Percentiles rank a stretch among this genome's conserved stretches.
Evolutionary conservation across 2,888 invertebrate genomes (phyloP).

Genomic region (Metopia argyrocephala): DNA sequence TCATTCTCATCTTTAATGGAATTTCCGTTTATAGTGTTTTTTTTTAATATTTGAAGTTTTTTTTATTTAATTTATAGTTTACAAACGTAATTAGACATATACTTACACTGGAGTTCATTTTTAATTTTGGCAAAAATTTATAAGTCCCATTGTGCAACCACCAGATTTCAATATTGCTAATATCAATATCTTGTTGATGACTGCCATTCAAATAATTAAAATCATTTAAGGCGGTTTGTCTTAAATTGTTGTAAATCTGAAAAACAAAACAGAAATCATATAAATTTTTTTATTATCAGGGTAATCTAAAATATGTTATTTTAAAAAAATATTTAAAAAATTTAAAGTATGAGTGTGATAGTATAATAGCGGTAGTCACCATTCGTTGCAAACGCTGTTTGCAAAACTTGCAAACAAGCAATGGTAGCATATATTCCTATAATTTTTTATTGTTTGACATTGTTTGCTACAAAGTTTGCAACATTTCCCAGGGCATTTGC

Average conservation of each 20-base stretch:
- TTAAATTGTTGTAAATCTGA: conserved; percentile 72
- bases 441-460: too few species aligned
- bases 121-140: conserved; percentile 74
- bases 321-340: conserved; percentile 17
- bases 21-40: conserved; percentile 53
- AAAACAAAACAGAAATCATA: conserved; percentile 21
- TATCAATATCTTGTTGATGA: conserved; percentile 71
- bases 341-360: conserved; percentile 4
- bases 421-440: too few species aligned
- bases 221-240: conserved; percentile 71
- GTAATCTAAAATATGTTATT: not conserved
- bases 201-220: conserved; percentile 70
- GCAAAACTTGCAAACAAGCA: too few species aligned
- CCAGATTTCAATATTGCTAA: conserved; percentile 71
- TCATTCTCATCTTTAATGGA: conserved; percentile 44
- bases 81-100: not conserved
- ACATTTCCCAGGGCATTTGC: too few species aligned
- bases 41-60: not conserved
- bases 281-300: conserved; percentile 15
- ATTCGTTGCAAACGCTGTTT: too few species aligned
- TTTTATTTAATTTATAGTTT: not conserved
- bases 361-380: too few species aligned
- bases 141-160: conserved; percentile 72
- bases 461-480: too few species aligned
- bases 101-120: conserved; percentile 74